Percentiles rank a stretch among this genome's conserved stretches.
These are phyloP conservation scores for Eurois occulta DNA, from an alignment of 2,888 invertebrate genomes.

Conservation along the genomic window DNA sequence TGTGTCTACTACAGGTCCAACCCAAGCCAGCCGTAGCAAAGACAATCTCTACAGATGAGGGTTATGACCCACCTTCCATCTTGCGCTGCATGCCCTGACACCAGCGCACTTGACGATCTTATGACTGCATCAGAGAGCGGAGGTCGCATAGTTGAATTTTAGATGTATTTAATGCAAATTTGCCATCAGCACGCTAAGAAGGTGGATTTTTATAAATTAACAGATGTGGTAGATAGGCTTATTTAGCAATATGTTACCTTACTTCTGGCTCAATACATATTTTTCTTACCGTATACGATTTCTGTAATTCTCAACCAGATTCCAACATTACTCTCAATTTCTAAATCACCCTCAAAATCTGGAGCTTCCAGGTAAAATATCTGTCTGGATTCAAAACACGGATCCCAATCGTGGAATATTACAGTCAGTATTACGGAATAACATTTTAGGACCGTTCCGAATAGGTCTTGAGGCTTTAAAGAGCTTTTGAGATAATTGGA, in stretches of 20 bases:
- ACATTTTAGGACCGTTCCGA: conserved; percentile 36
- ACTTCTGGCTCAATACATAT: no score
- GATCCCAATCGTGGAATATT: conserved; percentile 36
- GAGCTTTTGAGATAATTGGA: conserved; percentile 53
- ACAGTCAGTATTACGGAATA: conserved; percentile 17
- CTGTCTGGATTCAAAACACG: conserved; percentile 43
- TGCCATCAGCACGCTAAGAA: not conserved
- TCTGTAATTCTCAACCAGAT: not conserved
- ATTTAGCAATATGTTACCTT: not conserved
- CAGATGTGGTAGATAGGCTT: no score
- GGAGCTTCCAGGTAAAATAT: conserved; percentile 15
- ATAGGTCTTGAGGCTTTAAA: conserved; percentile 28
- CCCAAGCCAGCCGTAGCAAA: no score
- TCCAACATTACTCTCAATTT: not conserved
- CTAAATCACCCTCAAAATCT: conserved; percentile 4
- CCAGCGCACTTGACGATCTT: no score
- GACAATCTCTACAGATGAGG: no score
- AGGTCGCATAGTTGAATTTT: not conserved
- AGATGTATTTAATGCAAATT: not conserved
- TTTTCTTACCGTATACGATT: not conserved
- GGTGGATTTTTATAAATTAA: no score
- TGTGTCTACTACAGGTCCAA: not conserved
- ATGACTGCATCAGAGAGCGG: no score
- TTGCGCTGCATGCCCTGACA: no score
- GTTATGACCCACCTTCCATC: no score